Conservation (phyloP, 2,113 vertebrate species). For the Andinoacara biseriatus region DNA sequence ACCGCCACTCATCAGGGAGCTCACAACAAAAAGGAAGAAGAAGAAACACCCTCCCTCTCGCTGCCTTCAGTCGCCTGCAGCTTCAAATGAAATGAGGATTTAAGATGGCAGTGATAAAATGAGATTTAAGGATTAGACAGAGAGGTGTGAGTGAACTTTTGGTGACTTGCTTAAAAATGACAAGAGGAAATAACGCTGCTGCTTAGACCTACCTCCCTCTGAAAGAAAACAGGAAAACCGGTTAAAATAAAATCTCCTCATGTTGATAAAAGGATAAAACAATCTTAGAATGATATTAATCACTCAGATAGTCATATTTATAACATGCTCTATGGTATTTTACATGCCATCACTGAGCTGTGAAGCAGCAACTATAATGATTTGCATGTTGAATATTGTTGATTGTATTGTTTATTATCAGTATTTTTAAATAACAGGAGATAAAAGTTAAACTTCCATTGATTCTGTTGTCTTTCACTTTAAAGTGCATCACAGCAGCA, state of each 20-base stretch:
- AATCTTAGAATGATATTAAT: neutral
- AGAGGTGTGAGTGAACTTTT: slow-evolving; percentile 45
- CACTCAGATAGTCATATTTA: neutral
- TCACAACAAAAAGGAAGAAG: slow-evolving; percentile 27
- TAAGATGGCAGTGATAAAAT: slow-evolving; percentile 50
- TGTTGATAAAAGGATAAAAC: neutral
- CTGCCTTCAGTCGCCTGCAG: slow-evolving; percentile 31
- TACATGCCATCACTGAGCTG: neutral
- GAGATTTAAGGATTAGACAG: slow-evolving; percentile 56
- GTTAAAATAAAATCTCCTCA: neutral
- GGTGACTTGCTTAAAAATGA: slow-evolving; percentile 54
- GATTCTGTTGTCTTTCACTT: neutral
- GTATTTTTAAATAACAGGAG: neutral
- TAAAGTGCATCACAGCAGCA: neutral
- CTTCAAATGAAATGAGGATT: slow-evolving; percentile 39
- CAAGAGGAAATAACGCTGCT: neutral
- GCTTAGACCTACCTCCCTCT: neutral
- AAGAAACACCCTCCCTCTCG: neutral
- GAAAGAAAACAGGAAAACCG: neutral
- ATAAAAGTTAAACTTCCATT: neutral
- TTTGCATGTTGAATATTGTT: neutral
- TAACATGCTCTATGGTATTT: neutral
- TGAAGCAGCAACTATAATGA: neutral
- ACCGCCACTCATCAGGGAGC: slow-evolving; percentile 50
- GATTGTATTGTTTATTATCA: neutral